Conservation (phyloP, 2,888 invertebrate genomes). For the Diaprepes abbreviatus region DNA sequence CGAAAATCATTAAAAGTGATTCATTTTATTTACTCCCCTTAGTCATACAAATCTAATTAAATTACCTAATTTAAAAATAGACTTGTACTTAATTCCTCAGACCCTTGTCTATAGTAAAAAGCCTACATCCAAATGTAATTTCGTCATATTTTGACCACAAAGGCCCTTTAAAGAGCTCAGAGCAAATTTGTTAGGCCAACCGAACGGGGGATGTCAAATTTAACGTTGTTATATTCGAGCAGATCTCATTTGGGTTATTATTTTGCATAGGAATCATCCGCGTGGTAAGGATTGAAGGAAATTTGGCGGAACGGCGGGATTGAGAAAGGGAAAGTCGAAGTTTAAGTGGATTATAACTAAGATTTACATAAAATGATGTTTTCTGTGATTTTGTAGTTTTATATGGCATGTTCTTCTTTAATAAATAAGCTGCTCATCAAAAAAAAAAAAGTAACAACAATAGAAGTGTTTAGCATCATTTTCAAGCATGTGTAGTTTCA, state of each 20-base stretch:
- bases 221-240: conserved; percentile 28
- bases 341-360: no score
- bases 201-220: conserved; percentile 30
- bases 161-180: conserved; percentile 27
- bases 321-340: neutral
- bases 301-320: neutral
- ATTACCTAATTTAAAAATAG: neutral
- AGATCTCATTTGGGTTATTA: conserved; percentile 32
- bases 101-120: conserved; percentile 34
- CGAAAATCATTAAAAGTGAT: no score
- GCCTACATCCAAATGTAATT: conserved; percentile 39
- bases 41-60: neutral
- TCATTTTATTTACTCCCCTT: no score
- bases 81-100: neutral
- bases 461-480: no score
- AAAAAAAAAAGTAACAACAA: no score
- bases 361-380: no score
- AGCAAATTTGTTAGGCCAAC: conserved; percentile 38
- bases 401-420: no score
- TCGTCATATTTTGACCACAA: conserved; percentile 41
- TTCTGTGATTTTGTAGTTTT: no score
- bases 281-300: neutral
- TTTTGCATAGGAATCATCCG: conserved; percentile 14
- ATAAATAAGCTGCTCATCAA: no score
- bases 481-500: no score